Conservation (phyloP, 2,888 invertebrate genomes). For the Stenchaetothrips biformis region DNA sequence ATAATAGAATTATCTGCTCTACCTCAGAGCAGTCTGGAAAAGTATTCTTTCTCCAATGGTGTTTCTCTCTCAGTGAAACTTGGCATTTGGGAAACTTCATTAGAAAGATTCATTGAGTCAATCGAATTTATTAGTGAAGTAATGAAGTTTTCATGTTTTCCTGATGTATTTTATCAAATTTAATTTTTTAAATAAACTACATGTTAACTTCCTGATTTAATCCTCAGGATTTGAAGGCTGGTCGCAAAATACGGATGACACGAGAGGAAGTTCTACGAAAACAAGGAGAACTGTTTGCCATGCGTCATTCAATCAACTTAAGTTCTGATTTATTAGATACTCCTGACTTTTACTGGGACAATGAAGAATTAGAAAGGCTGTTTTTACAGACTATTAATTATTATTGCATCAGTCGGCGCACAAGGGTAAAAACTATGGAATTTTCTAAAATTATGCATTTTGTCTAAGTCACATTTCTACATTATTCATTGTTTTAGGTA, state of each 20-base stretch:
- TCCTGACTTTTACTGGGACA: slow-evolving; percentile 98
- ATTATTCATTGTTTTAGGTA: slow-evolving; percentile 55
- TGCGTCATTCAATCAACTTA: slow-evolving; percentile 85
- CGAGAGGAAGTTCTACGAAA: slow-evolving; percentile 68
- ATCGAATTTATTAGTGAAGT: slow-evolving; percentile 72
- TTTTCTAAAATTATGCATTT: not conserved
- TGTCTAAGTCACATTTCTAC: not conserved
- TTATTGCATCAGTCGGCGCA: slow-evolving; percentile 77
- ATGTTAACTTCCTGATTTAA: not conserved
- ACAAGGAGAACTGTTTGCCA: slow-evolving; percentile 81
- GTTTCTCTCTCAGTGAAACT: slow-evolving; percentile 90
- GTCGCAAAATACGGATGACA: slow-evolving; percentile 64
- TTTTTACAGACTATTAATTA: slow-evolving; percentile 79
- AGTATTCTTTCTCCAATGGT: slow-evolving; percentile 92
- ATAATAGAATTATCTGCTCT: slow-evolving; percentile 52
- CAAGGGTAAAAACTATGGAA: slow-evolving; percentile 55
- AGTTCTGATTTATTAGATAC: slow-evolving; percentile 91
- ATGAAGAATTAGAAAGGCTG: slow-evolving; percentile 78
- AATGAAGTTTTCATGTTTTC: slow-evolving; percentile 20
- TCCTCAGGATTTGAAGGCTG: slow-evolving; percentile 62
- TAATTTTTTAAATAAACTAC: not conserved
- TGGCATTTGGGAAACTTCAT: slow-evolving; percentile 86
- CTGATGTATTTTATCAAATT: not conserved
- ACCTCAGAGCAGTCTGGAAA: slow-evolving; percentile 65
- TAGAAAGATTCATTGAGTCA: slow-evolving; percentile 77